Base-by-base conservation (phyloP, 2,888 invertebrate species). In the Agrochola lychnidis region DNA sequence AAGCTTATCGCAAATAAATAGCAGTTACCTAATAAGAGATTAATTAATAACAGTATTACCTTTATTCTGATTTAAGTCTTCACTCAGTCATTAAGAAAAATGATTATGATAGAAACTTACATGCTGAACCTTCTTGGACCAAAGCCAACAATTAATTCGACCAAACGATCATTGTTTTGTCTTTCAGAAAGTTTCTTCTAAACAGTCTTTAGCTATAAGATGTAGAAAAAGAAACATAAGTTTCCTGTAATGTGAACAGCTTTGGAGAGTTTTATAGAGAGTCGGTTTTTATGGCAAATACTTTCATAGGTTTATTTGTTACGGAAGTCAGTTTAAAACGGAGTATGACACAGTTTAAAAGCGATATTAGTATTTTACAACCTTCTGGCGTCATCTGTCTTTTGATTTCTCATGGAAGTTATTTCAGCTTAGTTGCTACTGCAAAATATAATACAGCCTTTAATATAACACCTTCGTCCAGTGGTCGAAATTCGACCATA, bases 121-220 rank as follows among this genome's bases (percentile, higher is more conserved):
- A 40, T 14, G 7, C 6, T 14, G 12, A 81, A 61, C 48, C 22
- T 51, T 64, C 5, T 66, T 80, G 76, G 70, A 53, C 14, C 36
- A 16, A 42, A 57, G 69, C 79, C 82, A 76, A 36, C 48, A 48
- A 62, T 57, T 67, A 57, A 57, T 76, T 76, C 40, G 5, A n/a
- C 6, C 51, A 36, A 67, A 56, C 7, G 61, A 67, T 62, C 6
- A 36, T 66, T 30, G 59, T 56, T 57, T 62, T 57, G 22, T 56
- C 14, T 62, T 67, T 76, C 36, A 57, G 48, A n/a, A 76, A 66
- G 16, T 82, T 70, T 70, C 48, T 16, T 57, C 3, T 67, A 14
- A 53, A 57, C 22, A 45, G 48, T 74, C 30, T 81, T 66, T 40
- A 42, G 14, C 12, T 45, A 1, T 16, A 30, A 30, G 42, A 30